Conservation (phyloP, 2,888 invertebrate genomes). For the Urechis unicinctus region DNA sequence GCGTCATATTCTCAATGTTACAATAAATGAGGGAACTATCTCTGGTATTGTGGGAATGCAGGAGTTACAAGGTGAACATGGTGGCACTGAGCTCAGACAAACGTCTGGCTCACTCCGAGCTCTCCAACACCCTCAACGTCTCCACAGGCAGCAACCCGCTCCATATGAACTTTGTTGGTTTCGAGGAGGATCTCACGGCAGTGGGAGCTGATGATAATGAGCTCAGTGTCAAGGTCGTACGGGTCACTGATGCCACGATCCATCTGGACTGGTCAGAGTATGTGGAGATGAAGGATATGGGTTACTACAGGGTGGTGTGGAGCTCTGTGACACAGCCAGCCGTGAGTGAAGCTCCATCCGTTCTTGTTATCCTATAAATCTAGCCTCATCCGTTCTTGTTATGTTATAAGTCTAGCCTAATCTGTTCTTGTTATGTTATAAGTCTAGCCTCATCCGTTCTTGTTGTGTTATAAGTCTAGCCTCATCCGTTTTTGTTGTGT, state of each 20-base stretch:
- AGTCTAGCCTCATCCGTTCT: no score
- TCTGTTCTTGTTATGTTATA: no score
- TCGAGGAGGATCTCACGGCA: constrained; percentile 7
- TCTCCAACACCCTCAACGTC: constrained; percentile 41
- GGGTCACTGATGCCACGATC: constrained; percentile 41
- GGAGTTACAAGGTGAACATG: constrained; percentile 43
- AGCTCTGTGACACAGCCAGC: constrained; percentile 48
- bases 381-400: no score
- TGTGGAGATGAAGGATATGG: constrained; percentile 34
- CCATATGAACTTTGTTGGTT: not conserved
- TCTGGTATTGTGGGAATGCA: no score
- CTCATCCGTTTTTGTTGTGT: no score
- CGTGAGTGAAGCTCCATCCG: constrained; percentile 25
- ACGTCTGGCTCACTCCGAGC: constrained; percentile 36
- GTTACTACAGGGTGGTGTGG: constrained; percentile 46
- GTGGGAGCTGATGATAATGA: constrained; percentile 31
- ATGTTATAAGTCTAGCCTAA: no score
- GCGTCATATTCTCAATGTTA: no score
- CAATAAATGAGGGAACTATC: no score
- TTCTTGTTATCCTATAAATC: not conserved
- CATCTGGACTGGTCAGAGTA: constrained; percentile 46
- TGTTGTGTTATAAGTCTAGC: no score
- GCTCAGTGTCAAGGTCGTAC: constrained; percentile 38
- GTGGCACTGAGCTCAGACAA: constrained; percentile 38
- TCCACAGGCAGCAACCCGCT: constrained; percentile 21